Evolutionary conservation across 2,888 invertebrate genomes (phyloP), one percentile per base, ranked within the genome.

Genomic region (Disparrhopalites patrizii): DNA sequence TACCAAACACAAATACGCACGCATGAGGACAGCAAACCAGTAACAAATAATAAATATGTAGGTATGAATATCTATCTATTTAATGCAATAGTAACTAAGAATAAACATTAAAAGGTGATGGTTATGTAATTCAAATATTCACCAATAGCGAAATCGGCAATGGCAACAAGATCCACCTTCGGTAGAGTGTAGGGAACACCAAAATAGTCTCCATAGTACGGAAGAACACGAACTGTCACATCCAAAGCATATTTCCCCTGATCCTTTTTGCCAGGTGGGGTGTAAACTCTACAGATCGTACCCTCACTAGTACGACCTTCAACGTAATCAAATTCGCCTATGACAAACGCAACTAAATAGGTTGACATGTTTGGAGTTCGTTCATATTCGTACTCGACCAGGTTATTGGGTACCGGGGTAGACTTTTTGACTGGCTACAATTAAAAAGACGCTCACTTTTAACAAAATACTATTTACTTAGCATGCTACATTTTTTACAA

Each of bases 111-210:
- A n/a, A n/a, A n/a, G 65, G 27, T 28, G 20, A 31, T 15, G 38
- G 65, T 5, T 10, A 40, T 10, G 40, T 18, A 3, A 40, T 31
- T 51, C 36, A 62, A 40, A 28, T 15, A 52, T 20, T n/a, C n/a
- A 82, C 84, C 95, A 69, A 91, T 89, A 62, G 92, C 89, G 78
- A 97, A 96, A 79, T 97, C 97, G 3, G 95, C 90, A 77, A 98
- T 91, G 8, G 97, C 96, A 76, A 98, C 93, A 64, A 97, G 84
- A 81, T 98, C 98, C 80, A 96, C 91, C 80, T 98, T 98, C 25
- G 96, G 95, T 71, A 98, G 81, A 0, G 96, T 95, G 82, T 96
- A 97, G 1, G 93, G 89, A 76, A 97, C 90, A 70, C 91, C 87
- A 80, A 98, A 98, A 80, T 96, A 98, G 62, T 92, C 87, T 76